These are phyloP conservation scores for Nanorana parkeri DNA, from an alignment of 2,113 vertebrate genomes.

Conservation along the genomic window DNA sequence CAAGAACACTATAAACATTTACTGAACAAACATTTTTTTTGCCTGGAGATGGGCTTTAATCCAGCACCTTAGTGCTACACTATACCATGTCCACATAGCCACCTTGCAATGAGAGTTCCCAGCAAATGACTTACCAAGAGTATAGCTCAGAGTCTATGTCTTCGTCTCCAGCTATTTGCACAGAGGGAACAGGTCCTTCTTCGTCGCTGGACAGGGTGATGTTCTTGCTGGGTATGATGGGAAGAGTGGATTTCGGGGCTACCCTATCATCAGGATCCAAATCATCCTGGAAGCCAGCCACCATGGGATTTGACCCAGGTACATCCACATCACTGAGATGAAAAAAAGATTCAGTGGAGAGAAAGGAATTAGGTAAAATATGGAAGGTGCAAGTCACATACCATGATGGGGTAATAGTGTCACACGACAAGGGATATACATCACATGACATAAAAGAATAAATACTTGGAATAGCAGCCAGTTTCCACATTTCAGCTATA, in stretches of 20 bases:
- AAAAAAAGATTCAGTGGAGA: neutral
- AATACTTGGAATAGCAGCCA: no score
- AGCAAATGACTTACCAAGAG: constrained; percentile 68
- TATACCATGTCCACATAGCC: no score
- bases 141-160: constrained; percentile 64
- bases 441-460: neutral
- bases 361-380: neutral
- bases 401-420: neutral
- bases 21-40: no score
- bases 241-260: constrained; percentile 59
- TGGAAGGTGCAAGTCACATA: no score
- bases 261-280: constrained; percentile 86
- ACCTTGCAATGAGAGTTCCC: neutral
- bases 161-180: constrained; percentile 16
- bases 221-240: constrained; percentile 73
- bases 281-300: constrained; percentile 90
- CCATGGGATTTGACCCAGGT: constrained; percentile 86
- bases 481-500: no score
- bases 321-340: constrained; percentile 82
- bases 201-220: constrained; percentile 85
- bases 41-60: no score
- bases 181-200: constrained; percentile 64
- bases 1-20: no score
- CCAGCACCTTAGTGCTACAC: no score
- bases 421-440: neutral